phyloP scores from a whole-genome alignment of 2,113 vertebrate genomes.

The Cyanocitta stelleri region DNA sequence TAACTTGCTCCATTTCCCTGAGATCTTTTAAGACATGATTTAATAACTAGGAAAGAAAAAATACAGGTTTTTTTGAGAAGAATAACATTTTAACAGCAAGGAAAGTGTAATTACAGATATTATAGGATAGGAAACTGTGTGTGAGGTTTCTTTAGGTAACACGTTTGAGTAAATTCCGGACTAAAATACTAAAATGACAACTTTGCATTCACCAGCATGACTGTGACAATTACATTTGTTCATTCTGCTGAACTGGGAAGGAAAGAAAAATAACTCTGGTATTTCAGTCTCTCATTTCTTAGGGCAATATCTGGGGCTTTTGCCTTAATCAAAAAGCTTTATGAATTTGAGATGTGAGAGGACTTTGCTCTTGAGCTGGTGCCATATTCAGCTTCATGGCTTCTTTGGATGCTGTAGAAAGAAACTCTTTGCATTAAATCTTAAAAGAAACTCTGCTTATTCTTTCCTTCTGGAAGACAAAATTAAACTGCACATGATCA shows the following conservation, averaged over 20 bases:
- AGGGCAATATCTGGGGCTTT: not conserved
- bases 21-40: conserved; percentile 83
- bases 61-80: not conserved
- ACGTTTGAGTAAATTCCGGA: not conserved
- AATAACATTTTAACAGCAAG: not conserved
- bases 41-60: conserved; percentile 74
- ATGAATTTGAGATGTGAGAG: not conserved
- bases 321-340: not conserved
- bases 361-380: not conserved
- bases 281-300: not conserved
- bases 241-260: not conserved
- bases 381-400: not conserved
- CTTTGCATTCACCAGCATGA: not conserved
- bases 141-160: not conserved
- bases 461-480: not conserved
- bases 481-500: not conserved
- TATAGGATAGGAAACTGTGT: not conserved
- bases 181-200: not conserved
- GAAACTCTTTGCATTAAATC: not conserved
- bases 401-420: not conserved
- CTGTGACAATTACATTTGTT: not conserved
- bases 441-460: not conserved
- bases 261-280: not conserved
- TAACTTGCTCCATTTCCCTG: conserved; percentile 69
- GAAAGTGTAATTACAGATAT: not conserved